These are phyloP conservation scores for Cyprinus carpio DNA, from an alignment of 2,113 vertebrate genomes.

Conservation along the genomic window DNA sequence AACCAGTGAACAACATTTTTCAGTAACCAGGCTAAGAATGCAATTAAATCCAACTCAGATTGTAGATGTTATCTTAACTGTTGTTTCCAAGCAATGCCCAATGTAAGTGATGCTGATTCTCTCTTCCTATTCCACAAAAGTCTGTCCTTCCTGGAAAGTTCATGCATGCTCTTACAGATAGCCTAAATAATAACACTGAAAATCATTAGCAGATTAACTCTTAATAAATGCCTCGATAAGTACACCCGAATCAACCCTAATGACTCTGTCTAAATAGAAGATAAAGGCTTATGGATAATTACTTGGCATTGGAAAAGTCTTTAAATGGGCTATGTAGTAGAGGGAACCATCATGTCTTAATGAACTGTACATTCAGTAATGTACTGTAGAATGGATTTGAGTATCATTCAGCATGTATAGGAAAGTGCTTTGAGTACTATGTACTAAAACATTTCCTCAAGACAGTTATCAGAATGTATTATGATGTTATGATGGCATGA, in stretches of 20 bases:
- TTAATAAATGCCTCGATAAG: constrained; percentile 29
- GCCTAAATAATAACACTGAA: constrained; percentile 20
- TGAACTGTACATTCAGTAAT: constrained; percentile 2
- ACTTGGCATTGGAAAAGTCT: constrained; percentile 8
- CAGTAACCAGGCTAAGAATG: neutral
- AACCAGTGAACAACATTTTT: neutral
- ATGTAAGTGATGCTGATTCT: neutral
- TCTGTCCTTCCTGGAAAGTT: neutral
- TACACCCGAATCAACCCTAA: constrained; percentile 23
- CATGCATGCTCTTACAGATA: constrained; percentile 2
- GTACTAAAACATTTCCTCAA: neutral
- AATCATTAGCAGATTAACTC: constrained; percentile 29
- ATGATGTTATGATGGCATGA: neutral
- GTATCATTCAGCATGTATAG: neutral
- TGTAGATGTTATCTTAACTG: neutral
- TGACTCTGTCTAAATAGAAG: neutral
- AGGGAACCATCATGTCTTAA: constrained; percentile 21
- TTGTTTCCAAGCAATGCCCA: neutral
- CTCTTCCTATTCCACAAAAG: neutral
- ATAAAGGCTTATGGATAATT: constrained; percentile 33
- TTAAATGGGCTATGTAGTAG: neutral
- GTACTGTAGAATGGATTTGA: neutral
- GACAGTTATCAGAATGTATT: neutral
- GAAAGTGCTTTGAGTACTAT: neutral
- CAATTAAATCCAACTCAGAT: neutral